Base-by-base conservation (phyloP, 2,888 invertebrate genomes). In the Stomorhina lunata region DNA sequence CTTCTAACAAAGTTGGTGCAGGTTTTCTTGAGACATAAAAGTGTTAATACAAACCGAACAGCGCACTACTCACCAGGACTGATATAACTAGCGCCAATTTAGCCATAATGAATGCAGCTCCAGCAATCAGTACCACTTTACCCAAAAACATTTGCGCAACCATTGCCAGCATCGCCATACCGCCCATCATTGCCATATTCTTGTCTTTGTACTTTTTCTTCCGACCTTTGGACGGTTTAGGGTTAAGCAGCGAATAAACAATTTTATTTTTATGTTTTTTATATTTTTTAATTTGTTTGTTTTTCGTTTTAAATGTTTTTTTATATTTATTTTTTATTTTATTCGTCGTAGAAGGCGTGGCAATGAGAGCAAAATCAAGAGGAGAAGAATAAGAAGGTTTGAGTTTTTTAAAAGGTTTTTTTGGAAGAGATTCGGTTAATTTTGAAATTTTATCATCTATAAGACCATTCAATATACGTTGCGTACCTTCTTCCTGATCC, bases 81-180 rank as follows among this genome's bases (percentile, higher is more conserved):
- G 94, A 93, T 32, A 94, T 87, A 65, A 94, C 89, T 22, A 95
- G 88, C 0, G 94, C 94, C 61, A 94, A 92, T 88, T 95, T 95
- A 6, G 94, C 93, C 80, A 95, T 92, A 69, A 95, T 90, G 77
- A 95, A 90, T 3, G 95, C 95, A 7, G 94, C 93, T 50, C 94
- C 94, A 0, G 95, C 94, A 85, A 95, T 91, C 80, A 95, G 92
- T 5, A 94, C 94, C 78, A 95, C 93, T 91, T 95, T 94, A 27
- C 94, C 94, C 88, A 94, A 93, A 80, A 94, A 93, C 91, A 95
- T 90, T 90, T 94, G 94, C 2, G 93, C 93, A 90, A 94, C 91
- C 91, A 94, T 93, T 48, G 93, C 94, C 82, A 93, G 91, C 89
- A 94, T 92, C 12, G 93, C 94, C 83, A 94, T 89, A 81, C 93